Evolutionary conservation across 2,113 vertebrate genomes (phyloP), one percentile per base, ranked within the genome.

Genomic region (Arenaria interpres): DNA sequence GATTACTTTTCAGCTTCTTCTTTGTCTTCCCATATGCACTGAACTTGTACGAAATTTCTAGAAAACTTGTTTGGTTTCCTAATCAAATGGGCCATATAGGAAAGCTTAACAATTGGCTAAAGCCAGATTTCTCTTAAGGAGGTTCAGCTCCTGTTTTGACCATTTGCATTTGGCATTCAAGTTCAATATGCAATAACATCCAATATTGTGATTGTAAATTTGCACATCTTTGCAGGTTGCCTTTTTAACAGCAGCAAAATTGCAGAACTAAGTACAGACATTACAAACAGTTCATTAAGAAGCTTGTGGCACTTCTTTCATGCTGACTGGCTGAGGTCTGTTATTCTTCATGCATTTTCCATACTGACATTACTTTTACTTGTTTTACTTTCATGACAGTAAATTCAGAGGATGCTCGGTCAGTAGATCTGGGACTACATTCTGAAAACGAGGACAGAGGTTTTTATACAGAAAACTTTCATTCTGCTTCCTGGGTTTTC

Each of bases 401-500:
- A 97, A 98, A 98, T 48, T 99, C 99, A 21, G 99, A 99, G 81
- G 99, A 99, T 33, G 93, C 97, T 35, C 97, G 57, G 11, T 98
- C 98, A n/a, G 78, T 98, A 89, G 99, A 99, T 89, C 63, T 98
- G 60, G 94, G 97, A 23, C 66, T 98, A 83, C 71, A 68, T 80
- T 51, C 93, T 96, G 98, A 98, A 94, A 97, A 96, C n/a, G 98
- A 99, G 41, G 98, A 98, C 28, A 98, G 98, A 92, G 98, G 98
- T 14, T 99, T 99, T 97, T 99, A 99, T 74, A 98, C 98, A 9
- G 99, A 99, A 97, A 99, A 98, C 16, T 99, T 99, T 87, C 99
- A 99, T 89, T 99, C 98, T 35, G 97, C 98, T 37, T 98, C 99
- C 7, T 99, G 99, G 99, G 97, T 99, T 82, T 99, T 99, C 96